These are phyloP conservation scores for Littorina saxatilis DNA, from an alignment of 1,140 invertebrate genomes.

Conservation along the genomic window DNA sequence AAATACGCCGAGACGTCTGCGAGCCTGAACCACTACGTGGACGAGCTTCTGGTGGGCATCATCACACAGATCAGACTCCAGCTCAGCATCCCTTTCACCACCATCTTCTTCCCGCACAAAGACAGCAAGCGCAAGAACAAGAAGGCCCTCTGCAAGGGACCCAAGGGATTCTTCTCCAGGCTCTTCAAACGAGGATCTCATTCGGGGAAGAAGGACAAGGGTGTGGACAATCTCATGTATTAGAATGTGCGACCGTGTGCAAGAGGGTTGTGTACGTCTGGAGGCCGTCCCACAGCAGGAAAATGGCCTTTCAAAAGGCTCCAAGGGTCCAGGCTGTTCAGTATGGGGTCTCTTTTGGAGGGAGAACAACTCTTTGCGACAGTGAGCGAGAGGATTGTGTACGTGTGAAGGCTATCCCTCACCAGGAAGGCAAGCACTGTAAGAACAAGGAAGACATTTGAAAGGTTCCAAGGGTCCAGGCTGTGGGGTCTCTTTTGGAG, in stretches of 20 bases:
- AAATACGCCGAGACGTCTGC: conserved; percentile 91
- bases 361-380: neutral
- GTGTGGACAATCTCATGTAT: conserved; percentile 25
- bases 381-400: neutral
- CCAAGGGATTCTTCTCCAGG: conserved; percentile 42
- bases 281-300: no score
- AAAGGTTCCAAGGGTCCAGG: no score
- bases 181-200: conserved; percentile 39
- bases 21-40: conserved; percentile 87
- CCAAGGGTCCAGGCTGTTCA: no score
- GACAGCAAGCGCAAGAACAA: conserved; percentile 37
- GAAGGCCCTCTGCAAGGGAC: conserved; percentile 32
- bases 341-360: neutral
- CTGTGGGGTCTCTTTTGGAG: no score
- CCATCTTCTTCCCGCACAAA: conserved; percentile 43
- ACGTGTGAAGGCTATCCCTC: no score
- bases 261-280: no score
- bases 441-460: conserved; percentile 26
- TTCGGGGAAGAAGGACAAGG: conserved; percentile 19
- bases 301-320: no score
- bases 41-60: conserved; percentile 87
- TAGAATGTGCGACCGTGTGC: neutral
- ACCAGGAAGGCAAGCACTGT: conserved; percentile 30
- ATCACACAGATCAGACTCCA: conserved; percentile 78
- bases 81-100: conserved; percentile 48